Evolutionary conservation across 1,140 invertebrate genomes (phyloP), one percentile per base, ranked within the genome.

Genomic region (Drosophila arawakana): DNA sequence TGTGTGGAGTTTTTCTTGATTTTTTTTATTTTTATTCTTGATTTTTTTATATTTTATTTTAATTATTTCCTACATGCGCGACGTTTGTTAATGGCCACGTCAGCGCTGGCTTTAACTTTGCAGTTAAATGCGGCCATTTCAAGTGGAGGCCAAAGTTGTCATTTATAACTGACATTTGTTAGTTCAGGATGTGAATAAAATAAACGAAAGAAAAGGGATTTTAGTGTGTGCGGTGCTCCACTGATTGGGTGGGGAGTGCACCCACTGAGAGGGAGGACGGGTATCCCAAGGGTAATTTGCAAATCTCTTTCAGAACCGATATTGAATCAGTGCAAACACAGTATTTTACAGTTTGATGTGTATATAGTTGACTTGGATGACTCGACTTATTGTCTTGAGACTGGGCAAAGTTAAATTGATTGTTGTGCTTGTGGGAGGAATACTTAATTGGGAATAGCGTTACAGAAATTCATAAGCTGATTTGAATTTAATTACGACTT

Each of bases 41-140:
- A 55, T 34, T 50, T 62, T 62, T 62, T 62, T 71, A 46, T 73
- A 59, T 62, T 77, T 81, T 73, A 59, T 69, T 63, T 82, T 86
- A 88, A 86, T 86, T 88, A 83, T 88, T 80, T 88, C 83, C 83
- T 83, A 80, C 80, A 82, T 86, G 83, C 69, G 83, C 80, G 62
- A 46, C 73, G 63, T 74, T 79, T 88, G 79, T 88, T 77, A 82
- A 86, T 83, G 80, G 73, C 44, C 62, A 66, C 67, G 62, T 73
- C 83, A 77, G 59, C 55, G 46, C 63, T 35, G 58, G 30, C 55
- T 66, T 66, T 15, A 41, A 18, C 52, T 30, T n/a, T 52, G 25
- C 44, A 65, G 10, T 41, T 1, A 43, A 52, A 25, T 54, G 49
- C 11, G 15, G 43, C 6, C 59, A 44, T 21, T 74, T 69, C n/a